Evolutionary conservation across 2,797 vertebrate species (phyloP), one percentile per base, ranked within the genome.

Genomic region (Carapus acus): DNA sequence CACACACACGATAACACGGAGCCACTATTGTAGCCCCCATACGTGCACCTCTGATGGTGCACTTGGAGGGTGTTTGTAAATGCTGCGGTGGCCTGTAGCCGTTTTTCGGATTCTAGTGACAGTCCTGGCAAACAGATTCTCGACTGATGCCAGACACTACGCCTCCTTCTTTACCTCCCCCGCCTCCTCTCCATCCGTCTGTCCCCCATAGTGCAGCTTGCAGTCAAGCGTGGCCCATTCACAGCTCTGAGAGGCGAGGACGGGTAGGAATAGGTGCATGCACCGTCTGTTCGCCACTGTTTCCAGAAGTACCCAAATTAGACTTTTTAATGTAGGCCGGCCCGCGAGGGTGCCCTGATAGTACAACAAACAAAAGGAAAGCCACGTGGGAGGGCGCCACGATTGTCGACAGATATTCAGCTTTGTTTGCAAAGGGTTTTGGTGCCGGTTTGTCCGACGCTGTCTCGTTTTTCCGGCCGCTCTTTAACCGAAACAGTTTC

Each of bases 11-110:
- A 12, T 33, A 44, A 49, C 33, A 49, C 31, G 58, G 40, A 43
- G 34, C 52, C 43, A 57, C 57, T 58, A 57, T 79, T 81, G 74
- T 79, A 11, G 56, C 51, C 61, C n/a, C 64, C 57, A 37, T 77
- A 57, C 76, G 74, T 54, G 69, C 23, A 60, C 58, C 62, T 64
- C 40, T 11, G 54, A 58, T 39, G 9, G 55, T 54, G 67, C 43
- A 65, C 56, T 70, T 58, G 62, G 40, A 65, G 72, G 65, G 45
- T 71, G 54, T 64, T 64, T 65, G 61, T 69, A 67, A 49, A 58
- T 42, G 46, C 40, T 44, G 39, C 3, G 21, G 58, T 18, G 13
- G 49, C 37, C 39, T 48, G 37, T 59, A 69, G 62, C 48, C 60
- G 49, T 67, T 63, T 74, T 54, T 65, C 58, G 58, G 54, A 33